Evolutionary conservation across 2,888 invertebrate genomes (phyloP).

Genomic region (Entomobrya proxima): DNA sequence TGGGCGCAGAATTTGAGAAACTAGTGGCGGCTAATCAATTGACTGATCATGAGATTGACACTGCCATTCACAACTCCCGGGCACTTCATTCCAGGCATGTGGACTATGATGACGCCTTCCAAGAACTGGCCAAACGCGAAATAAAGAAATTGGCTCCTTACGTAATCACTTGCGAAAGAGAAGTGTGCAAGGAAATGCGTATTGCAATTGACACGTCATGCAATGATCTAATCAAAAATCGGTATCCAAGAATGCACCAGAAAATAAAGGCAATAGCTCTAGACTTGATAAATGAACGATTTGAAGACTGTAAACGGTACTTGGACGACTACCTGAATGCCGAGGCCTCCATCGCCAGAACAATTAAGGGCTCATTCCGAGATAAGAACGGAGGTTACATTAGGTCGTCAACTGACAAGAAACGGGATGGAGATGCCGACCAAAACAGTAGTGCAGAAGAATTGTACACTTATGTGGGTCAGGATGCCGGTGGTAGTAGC

Average conservation of each 20-base stretch:
- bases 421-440: too few species aligned
- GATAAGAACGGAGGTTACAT: not conserved
- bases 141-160: not conserved
- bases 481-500: too few species aligned
- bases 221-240: not conserved
- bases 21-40: not conserved
- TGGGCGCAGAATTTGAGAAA: not conserved
- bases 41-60: conserved; percentile 23
- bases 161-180: not conserved
- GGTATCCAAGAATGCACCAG: conserved; percentile 5
- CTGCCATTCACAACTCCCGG: conserved; percentile 26
- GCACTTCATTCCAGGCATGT: conserved; percentile 1
- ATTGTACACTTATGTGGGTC: not conserved
- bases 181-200: conserved; percentile 30
- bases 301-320: conserved; percentile 1
- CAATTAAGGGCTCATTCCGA: not conserved
- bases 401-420: too few species aligned
- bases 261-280: not conserved
- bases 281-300: conserved; percentile 8
- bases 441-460: not conserved
- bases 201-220: not conserved
- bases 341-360: conserved; percentile 14
- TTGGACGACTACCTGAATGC: conserved; percentile 26
- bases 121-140: conserved; percentile 34
- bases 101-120: conserved; percentile 36